Conservation (phyloP, 2,113 vertebrate genomes). For the Ondatra zibethicus region DNA sequence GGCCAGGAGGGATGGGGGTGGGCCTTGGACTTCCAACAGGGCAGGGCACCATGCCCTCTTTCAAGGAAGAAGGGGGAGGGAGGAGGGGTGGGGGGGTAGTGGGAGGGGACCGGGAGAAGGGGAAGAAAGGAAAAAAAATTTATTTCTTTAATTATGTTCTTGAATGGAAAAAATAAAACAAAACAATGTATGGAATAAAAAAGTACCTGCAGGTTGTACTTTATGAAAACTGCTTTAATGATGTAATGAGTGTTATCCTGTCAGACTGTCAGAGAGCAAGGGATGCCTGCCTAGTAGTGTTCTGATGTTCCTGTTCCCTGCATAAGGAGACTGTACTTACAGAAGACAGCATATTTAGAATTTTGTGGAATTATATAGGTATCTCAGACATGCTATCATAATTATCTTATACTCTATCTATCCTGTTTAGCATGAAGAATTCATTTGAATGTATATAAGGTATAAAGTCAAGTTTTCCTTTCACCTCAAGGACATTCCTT, state of each 20-base stretch:
- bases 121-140: no score
- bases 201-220: background rate
- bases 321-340: background rate
- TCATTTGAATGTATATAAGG: constrained; percentile 4
- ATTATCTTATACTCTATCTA: background rate
- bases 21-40: no score
- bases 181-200: no score
- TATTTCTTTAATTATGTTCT: no score
- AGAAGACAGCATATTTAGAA: background rate
- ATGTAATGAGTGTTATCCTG: background rate
- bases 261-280: background rate
- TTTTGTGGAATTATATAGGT: constrained; percentile 19
- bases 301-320: background rate
- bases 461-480: constrained; percentile 45
- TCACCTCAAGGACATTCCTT: constrained; percentile 1
- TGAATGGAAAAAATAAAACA: no score
- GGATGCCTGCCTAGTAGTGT: background rate
- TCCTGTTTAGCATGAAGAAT: constrained; percentile 35
- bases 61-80: no score
- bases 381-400: background rate
- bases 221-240: constrained; percentile 29
- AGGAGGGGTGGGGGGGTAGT: no score
- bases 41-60: no score
- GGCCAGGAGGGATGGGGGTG: no score
- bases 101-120: no score